Base-by-base conservation (phyloP, 2,888 invertebrate species). In the Platerodrilus igneus region DNA sequence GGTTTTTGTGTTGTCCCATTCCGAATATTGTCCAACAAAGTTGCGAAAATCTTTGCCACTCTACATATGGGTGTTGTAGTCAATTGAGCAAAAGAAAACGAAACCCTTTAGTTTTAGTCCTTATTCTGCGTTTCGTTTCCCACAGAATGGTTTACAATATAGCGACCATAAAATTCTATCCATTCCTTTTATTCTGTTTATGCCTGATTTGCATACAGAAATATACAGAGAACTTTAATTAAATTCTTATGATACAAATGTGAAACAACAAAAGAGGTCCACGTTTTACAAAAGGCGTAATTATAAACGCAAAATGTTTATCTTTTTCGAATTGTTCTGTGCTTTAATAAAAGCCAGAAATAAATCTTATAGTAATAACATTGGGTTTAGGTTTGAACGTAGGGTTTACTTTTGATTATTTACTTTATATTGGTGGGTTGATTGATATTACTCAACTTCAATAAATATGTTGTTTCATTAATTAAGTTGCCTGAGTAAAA, bases 191-290 rank as follows among this genome's bases (percentile, higher is more conserved):
- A 44, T 45, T 30, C 37, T 43, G 43, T 43, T 47, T 45, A 40
- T 36, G 47, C 33, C 47, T 43, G 51, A 50, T 51, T 48, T 50
- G 49, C 51, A 51, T 50, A 37, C 41, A 38, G 33, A 44, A 33
- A 37, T 38, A 33, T 39, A 41, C 25, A 37, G 40, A 38, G 36
- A 41, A 43, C 41, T 52, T 52, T 52, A 52, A 52, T 52, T 52
- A 52, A 52, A 52, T 51, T 52, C 52, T 52, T 52, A 52, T 47
- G 52, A 45, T 48, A 48, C 50, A 47, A 47, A 49, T 50, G 47
- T 49, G 50, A 50, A 48, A 48, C 50, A 47, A 45, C 42, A 50
- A 45, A 35, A 35, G 35, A 15, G 33, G 21, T 30, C 21, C 36
- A 27, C 27, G 33, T 27, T 38, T 33, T 38, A 25, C 31, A 34